These are phyloP conservation scores for Dicranocentrus wangi DNA, from an alignment of 2,888 invertebrate species.

Conservation along the genomic window DNA sequence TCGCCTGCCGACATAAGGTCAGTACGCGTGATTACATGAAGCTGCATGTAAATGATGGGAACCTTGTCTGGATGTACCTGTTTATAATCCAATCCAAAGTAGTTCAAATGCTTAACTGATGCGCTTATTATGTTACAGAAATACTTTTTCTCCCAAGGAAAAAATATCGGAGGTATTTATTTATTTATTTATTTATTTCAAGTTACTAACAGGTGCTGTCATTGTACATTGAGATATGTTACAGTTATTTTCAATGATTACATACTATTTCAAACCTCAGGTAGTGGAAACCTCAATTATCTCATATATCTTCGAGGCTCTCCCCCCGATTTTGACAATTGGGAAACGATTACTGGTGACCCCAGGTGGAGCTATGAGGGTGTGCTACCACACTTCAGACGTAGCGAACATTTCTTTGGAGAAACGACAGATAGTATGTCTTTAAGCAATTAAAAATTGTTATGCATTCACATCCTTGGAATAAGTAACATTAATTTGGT, in stretches of 20 bases:
- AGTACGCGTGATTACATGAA: neutral
- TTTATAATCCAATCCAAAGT: no score
- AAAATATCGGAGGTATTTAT: conserved; percentile 62
- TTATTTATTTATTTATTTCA: no score
- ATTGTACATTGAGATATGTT: no score
- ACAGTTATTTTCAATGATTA: no score
- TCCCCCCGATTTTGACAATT: conserved; percentile 77
- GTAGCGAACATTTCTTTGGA: conserved; percentile 57
- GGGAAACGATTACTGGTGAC: conserved; percentile 60
- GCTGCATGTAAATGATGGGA: neutral
- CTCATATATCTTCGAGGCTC: conserved; percentile 78
- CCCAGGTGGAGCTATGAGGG: conserved; percentile 64
- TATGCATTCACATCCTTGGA: neutral
- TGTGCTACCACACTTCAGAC: conserved; percentile 62
- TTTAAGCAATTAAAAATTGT: neutral
- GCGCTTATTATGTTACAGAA: conserved; percentile 32
- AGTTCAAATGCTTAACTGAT: no score
- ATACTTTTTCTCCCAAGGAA: conserved; percentile 60
- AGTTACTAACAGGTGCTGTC: no score
- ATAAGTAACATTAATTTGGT: neutral
- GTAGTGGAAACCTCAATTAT: conserved; percentile 52
- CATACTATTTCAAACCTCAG: no score
- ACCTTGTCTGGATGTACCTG: no score
- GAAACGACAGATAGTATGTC: conserved; percentile 48
- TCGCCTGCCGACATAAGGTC: conserved; percentile 59